A percentile compares a stretch with the other conserved stretches of the same genome.
These are phyloP conservation scores for Ametastegia equiseti DNA, from an alignment of 2,888 invertebrate species.

Conservation along the genomic window DNA sequence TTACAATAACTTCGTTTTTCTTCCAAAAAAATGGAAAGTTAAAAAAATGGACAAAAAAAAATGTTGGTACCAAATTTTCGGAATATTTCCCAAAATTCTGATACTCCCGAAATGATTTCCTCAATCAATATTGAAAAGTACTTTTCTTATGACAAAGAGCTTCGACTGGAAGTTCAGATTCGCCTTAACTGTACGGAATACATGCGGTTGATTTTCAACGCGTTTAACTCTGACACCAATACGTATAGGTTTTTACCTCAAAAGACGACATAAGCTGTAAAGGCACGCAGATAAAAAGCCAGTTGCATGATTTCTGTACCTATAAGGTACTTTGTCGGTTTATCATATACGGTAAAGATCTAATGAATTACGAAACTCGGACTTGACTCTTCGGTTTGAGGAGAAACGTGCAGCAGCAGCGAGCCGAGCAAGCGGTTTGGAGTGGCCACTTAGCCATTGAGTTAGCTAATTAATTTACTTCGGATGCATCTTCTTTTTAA, in stretches of 20 bases:
- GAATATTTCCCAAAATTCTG: no score
- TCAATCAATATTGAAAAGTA: no score
- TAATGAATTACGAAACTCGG: constrained; percentile 24
- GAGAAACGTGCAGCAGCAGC: not conserved
- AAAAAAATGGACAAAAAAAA: no score
- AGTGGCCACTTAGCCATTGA: constrained; percentile 27
- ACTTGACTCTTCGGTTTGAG: not conserved
- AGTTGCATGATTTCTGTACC: not conserved
- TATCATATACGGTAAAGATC: constrained; percentile 3
- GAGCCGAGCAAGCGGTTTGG: not conserved
- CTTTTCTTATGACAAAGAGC: no score
- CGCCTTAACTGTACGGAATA: no score
- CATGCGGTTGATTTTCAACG: not conserved
- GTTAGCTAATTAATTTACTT: constrained; percentile 35
- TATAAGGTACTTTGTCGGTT: not conserved
- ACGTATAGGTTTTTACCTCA: not conserved
- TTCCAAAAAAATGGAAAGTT: no score
- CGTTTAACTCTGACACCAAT: not conserved
- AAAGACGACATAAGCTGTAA: not conserved
- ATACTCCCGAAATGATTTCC: no score
- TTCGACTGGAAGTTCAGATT: no score
- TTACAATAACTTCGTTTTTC: no score
- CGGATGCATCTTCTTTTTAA: constrained; percentile 4
- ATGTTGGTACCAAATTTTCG: no score
- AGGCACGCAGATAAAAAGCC: not conserved